These are phyloP conservation scores for Grus americana DNA, from an alignment of 2,113 vertebrate species.

Conservation along the genomic window DNA sequence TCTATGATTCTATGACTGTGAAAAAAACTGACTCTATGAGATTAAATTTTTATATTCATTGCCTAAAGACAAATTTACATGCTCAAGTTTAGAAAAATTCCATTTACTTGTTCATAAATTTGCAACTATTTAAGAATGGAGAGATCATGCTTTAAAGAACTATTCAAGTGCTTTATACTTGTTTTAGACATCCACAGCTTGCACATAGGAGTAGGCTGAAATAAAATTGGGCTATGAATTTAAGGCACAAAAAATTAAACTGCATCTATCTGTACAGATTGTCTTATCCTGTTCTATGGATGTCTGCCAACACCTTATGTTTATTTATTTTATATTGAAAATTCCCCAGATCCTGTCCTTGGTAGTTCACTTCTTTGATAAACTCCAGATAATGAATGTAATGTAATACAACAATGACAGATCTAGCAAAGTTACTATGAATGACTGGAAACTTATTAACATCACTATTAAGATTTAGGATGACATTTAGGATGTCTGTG, in stretches of 20 bases:
- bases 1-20: no score
- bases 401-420: background rate
- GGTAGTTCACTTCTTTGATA: background rate
- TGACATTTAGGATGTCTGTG: background rate
- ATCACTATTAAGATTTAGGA: background rate
- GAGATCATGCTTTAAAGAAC: background rate
- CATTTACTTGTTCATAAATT: background rate
- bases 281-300: background rate
- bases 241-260: background rate
- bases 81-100: background rate
- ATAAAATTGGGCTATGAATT: background rate
- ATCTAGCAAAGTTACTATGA: background rate
- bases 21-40: background rate
- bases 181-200: background rate
- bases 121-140: background rate
- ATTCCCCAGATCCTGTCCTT: background rate
- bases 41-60: background rate
- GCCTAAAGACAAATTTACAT: background rate
- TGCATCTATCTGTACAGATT: background rate
- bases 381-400: background rate
- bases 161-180: background rate
- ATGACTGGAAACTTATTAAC: background rate
- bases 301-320: background rate
- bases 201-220: background rate
- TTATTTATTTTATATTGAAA: background rate